phyloP scores from a whole-genome alignment of 1,140 invertebrate species.

The Lordiphosa stackelbergi region DNA sequence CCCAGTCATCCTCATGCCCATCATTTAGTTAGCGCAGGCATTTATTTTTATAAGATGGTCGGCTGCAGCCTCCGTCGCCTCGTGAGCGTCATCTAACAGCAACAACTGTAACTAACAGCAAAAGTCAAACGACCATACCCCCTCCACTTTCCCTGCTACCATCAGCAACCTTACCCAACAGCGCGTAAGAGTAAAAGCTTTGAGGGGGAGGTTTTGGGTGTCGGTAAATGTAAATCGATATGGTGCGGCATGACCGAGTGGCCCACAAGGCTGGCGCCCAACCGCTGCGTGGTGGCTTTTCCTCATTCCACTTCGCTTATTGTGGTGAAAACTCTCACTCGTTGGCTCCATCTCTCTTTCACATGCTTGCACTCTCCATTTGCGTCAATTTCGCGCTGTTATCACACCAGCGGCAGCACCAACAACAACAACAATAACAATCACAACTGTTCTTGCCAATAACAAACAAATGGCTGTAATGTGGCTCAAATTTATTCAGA shows the following conservation, averaged over 20 bases:
- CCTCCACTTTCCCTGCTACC: neutral
- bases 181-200: slow-evolving; percentile 49
- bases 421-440: slow-evolving; percentile 17
- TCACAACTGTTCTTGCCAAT: slow-evolving; percentile 28
- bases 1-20: slow-evolving; percentile 10
- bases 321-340: slow-evolving; percentile 64
- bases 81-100: slow-evolving; percentile 29
- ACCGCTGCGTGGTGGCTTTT: slow-evolving; percentile 53
- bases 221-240: slow-evolving; percentile 59
- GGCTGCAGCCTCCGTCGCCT: slow-evolving; percentile 29
- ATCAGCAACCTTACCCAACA: slow-evolving; percentile 62
- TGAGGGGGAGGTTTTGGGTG: neutral
- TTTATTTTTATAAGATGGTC: slow-evolving; percentile 65
- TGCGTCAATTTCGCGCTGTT: slow-evolving; percentile 59
- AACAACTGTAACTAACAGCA: slow-evolving; percentile 47
- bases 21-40: slow-evolving; percentile 57
- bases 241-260: slow-evolving; percentile 73
- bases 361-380: slow-evolving; percentile 18
- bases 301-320: slow-evolving; percentile 7
- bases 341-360: slow-evolving; percentile 23
- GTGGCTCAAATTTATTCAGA: slow-evolving; percentile 48
- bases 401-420: slow-evolving; percentile 49
- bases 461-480: slow-evolving; percentile 41
- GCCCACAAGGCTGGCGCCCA: slow-evolving; percentile 55
- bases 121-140: slow-evolving; percentile 44